Evolutionary conservation across 2,113 vertebrate genomes (phyloP), one percentile per base, ranked within the genome.

Genomic region (Alexandromys fortis): DNA sequence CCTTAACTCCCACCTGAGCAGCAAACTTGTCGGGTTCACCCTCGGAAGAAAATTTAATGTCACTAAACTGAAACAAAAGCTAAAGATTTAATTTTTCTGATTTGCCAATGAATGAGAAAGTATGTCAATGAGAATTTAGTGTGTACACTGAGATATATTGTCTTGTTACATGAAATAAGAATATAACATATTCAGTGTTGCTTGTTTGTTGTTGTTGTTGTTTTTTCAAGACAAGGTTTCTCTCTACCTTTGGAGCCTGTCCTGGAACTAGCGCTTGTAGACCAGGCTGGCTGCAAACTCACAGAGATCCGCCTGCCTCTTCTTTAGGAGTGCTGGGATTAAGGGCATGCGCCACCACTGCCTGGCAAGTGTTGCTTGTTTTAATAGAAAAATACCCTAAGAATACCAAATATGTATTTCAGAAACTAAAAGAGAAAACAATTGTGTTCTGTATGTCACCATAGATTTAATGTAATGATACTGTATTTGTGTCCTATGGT

Each of bases 31-130:
- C n/a, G 17, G 1, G 61, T 78, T 35, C 55, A 94, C 91, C 86
- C 49, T 52, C 93, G 58, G n/a, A 94, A 61, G 72, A 96, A 88
- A 70, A 77, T 94, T 93, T 90, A 93, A 94, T 96, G 90, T 88
- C 97, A 94, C 45, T 1, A 0, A 94, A 86, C 52, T 81, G 92
- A 95, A 96, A 91, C 21, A 30, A 76, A 95, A 87, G 19, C 82
- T 76, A 76, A 42, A 58, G 35, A 88, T 87, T 92, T 88, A 89
- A 83, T 94, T 94, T 61, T 19, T 70, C 45, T 96, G 52, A 91
- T 81, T 93, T 96, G 28, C 65, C 78, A 79, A 45, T 45, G 17
- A 9, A 28, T 52, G 14, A 97, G 42, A 70, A 86, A 94, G 47
- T 90, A 19, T 28, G 35, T 88, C 63, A 70, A 30, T 26, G 61